phyloP scores from a whole-genome alignment of 64 coral and sea anemone species.

The Pachyseris speciosa region DNA sequence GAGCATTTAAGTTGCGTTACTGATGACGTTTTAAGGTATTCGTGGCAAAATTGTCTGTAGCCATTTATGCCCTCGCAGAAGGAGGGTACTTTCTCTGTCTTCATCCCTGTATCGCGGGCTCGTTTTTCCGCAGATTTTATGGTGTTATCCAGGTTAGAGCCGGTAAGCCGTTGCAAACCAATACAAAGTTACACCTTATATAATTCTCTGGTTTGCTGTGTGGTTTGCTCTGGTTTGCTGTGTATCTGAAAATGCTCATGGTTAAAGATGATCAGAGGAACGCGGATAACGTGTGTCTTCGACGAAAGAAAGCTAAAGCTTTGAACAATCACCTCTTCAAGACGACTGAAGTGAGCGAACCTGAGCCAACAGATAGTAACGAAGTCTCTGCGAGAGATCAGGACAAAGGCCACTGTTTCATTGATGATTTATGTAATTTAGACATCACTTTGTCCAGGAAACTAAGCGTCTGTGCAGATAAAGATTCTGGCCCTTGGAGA shows the following conservation, averaged over 20 bases:
- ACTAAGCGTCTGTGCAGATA: constrained; percentile 79
- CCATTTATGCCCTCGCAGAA: too few species aligned
- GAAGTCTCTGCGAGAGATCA: neutral
- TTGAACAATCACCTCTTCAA: neutral
- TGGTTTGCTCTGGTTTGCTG: too few species aligned
- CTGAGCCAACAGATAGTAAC: too few species aligned
- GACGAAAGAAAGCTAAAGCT: neutral
- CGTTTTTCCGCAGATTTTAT: too few species aligned
- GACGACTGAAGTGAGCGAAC: neutral
- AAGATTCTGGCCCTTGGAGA: constrained; percentile 50
- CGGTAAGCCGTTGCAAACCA: neutral
- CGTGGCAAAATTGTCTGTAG: too few species aligned
- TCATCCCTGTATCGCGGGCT: neutral
- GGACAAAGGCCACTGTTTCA: neutral
- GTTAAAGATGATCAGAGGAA: neutral
- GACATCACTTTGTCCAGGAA: constrained; percentile 78
- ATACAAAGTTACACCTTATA: too few species aligned
- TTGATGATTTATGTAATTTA: constrained; percentile 43
- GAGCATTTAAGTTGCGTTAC: neutral
- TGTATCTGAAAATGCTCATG: neutral
- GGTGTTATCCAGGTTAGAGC: too few species aligned
- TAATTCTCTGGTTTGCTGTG: too few species aligned
- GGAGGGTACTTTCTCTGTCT: too few species aligned
- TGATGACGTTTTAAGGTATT: neutral
- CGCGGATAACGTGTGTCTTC: neutral